Percentiles rank a stretch among this genome's conserved stretches.
Conservation (phyloP, 2,797 vertebrate species). For the Enoplosus armatus region DNA sequence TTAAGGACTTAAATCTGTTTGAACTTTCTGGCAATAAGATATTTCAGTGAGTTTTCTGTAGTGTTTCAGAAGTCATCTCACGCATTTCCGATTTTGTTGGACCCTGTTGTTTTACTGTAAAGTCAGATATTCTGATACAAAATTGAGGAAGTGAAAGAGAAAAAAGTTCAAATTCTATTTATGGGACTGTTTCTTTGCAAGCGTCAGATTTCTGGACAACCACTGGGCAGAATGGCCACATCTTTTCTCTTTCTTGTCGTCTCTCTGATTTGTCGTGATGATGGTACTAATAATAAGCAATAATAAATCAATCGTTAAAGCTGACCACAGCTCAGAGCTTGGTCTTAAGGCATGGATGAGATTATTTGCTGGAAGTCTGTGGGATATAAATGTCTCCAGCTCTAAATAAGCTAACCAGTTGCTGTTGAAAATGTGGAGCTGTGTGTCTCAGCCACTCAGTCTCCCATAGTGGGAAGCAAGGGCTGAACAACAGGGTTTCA, state of each 20-base stretch:
- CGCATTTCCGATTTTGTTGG: constrained; percentile 17
- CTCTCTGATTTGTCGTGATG: not conserved
- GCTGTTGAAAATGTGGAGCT: constrained; percentile 42
- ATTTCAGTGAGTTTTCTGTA: not conserved
- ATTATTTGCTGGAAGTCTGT: constrained; percentile 29
- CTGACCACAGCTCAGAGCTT: constrained; percentile 20
- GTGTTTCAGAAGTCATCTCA: not conserved
- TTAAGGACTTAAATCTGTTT: not conserved
- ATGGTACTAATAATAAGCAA: not conserved
- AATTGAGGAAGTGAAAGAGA: constrained; percentile 66
- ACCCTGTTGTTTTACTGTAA: constrained; percentile 62
- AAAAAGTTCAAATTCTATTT: constrained; percentile 44
- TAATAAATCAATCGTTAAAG: not conserved
- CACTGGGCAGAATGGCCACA: not conserved
- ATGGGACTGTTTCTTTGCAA: constrained; percentile 34
- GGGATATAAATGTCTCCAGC: constrained; percentile 30
- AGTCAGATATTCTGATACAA: constrained; percentile 47
- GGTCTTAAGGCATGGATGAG: not conserved
- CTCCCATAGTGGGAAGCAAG: constrained; percentile 37
- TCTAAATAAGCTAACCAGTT: constrained; percentile 39
- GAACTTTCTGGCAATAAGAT: not conserved
- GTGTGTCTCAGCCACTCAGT: constrained; percentile 41
- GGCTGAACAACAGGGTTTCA: constrained; percentile 70
- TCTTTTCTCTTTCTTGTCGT: not conserved
- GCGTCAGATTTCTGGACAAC: constrained; percentile 15